Percentiles rank a stretch among this genome's conserved stretches.
These are phyloP conservation scores for Drosophila fungiperda DNA, from an alignment of 2,888 invertebrate genomes.

Conservation along the genomic window DNA sequence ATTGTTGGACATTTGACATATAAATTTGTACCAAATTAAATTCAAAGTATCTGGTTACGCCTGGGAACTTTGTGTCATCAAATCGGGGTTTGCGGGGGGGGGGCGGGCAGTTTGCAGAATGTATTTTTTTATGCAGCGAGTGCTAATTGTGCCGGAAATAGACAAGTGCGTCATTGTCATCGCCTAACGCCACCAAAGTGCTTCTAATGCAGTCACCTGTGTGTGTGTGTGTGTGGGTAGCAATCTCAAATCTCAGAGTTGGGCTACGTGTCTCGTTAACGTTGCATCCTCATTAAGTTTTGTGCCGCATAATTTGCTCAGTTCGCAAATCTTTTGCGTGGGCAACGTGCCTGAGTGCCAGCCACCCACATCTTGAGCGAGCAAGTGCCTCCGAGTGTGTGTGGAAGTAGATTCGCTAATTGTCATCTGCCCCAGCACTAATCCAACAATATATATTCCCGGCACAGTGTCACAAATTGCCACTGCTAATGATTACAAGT, in stretches of 20 bases:
- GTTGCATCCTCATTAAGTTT: conserved; percentile 81
- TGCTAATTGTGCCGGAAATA: conserved; percentile 82
- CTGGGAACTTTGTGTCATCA: conserved; percentile 50
- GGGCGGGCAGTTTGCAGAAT: not conserved
- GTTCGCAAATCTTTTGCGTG: conserved; percentile 33
- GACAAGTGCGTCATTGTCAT: conserved; percentile 54
- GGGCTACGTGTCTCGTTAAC: conserved; percentile 77
- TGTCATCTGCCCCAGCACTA: conserved; percentile 67
- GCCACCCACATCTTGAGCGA: conserved; percentile 68
- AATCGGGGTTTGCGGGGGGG: not conserved
- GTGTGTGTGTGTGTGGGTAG: conserved; percentile 42
- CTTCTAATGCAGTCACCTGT: conserved; percentile 71
- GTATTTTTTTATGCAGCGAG: not conserved
- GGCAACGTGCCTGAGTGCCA: conserved; percentile 75
- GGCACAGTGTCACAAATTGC: conserved; percentile 63
- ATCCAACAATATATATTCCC: conserved; percentile 57
- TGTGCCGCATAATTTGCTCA: conserved; percentile 72
- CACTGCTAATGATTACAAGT: conserved; percentile 48
- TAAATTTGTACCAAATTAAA: conserved; percentile 73
- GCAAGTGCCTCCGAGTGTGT: conserved; percentile 10
- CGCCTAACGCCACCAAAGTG: conserved; percentile 78
- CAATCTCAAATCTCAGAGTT: conserved; percentile 8
- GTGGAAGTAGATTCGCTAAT: conserved; percentile 77
- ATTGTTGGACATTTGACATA: conserved; percentile 70
- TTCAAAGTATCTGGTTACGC: conserved; percentile 83